phyloP scores from a whole-genome alignment of 2,797 vertebrate genomes.

The Ceryle rudis region DNA sequence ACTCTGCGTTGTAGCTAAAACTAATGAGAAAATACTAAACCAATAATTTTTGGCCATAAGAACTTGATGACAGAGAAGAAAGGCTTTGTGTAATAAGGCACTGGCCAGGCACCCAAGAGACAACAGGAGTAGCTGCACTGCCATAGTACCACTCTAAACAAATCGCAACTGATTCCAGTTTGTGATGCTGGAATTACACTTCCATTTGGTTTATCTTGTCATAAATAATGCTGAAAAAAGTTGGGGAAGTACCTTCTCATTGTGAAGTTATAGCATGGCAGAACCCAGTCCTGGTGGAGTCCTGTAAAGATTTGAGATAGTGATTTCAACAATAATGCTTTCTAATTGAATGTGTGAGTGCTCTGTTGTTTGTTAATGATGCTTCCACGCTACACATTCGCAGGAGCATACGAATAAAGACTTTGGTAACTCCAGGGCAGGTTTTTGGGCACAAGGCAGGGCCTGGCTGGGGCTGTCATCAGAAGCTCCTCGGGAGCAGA shows the following conservation, averaged over 20 bases:
- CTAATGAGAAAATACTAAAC: neutral
- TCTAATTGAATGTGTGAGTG: neutral
- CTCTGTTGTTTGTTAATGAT: neutral
- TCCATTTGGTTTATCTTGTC: neutral
- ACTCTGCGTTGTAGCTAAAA: neutral
- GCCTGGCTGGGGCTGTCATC: neutral
- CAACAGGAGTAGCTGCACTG: neutral
- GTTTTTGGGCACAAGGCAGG: neutral
- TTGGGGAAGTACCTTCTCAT: neutral
- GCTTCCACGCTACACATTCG: rapidly evolving
- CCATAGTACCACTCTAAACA: neutral
- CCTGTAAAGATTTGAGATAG: neutral
- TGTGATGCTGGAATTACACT: neutral
- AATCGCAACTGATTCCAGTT: neutral
- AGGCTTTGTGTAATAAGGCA: neutral
- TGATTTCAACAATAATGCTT: neutral
- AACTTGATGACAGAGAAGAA: neutral
- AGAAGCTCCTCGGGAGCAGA: neutral
- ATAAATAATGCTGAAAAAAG: neutral
- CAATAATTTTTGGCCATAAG: neutral
- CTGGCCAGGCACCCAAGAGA: rapidly evolving
- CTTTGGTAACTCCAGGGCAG: neutral
- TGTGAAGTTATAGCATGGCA: neutral
- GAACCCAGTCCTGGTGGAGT: rapidly evolving
- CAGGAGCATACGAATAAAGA: neutral